Conservation (phyloP, 2,797 vertebrate species). For the Tarsius wallacei region DNA sequence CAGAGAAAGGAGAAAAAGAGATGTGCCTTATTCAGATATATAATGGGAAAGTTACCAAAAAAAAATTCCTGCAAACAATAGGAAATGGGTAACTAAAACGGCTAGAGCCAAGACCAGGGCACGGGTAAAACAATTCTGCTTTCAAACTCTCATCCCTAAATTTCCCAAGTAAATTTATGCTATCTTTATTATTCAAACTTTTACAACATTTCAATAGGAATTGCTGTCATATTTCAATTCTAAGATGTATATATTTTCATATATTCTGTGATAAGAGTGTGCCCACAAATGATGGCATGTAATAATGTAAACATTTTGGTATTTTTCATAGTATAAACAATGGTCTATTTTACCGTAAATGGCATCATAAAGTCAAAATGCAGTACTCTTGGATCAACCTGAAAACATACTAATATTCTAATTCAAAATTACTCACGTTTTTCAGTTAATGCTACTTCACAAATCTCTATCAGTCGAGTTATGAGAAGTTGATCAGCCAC, state of each 20-base stretch:
- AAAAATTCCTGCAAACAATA: background rate
- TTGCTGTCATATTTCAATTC: constrained; percentile 15
- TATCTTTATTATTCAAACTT: constrained; percentile 32
- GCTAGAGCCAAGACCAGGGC: background rate
- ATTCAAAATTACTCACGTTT: constrained; percentile 92
- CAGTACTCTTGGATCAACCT: background rate
- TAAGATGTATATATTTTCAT: background rate
- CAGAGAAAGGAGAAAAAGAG: constrained; percentile 19
- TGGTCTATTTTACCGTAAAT: constrained; percentile 4
- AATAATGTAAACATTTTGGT: constrained; percentile 14
- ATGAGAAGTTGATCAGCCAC: constrained; percentile 98
- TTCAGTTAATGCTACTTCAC: constrained; percentile 97
- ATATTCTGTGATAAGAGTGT: constrained; percentile 26
- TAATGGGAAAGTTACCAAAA: background rate
- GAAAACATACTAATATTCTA: constrained; percentile 37
- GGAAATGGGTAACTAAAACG: background rate
- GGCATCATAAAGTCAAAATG: background rate
- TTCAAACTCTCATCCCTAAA: constrained; percentile 51
- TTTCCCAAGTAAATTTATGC: constrained; percentile 40
- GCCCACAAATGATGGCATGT: constrained; percentile 38
- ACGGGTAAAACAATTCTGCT: background rate
- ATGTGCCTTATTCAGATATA: constrained; percentile 15
- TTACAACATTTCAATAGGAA: constrained; percentile 45
- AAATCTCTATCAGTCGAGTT: constrained; percentile 97
- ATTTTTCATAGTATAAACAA: constrained; percentile 38